phyloP scores from a whole-genome alignment of 2,888 invertebrate species.

The Oxytorus armatus region DNA sequence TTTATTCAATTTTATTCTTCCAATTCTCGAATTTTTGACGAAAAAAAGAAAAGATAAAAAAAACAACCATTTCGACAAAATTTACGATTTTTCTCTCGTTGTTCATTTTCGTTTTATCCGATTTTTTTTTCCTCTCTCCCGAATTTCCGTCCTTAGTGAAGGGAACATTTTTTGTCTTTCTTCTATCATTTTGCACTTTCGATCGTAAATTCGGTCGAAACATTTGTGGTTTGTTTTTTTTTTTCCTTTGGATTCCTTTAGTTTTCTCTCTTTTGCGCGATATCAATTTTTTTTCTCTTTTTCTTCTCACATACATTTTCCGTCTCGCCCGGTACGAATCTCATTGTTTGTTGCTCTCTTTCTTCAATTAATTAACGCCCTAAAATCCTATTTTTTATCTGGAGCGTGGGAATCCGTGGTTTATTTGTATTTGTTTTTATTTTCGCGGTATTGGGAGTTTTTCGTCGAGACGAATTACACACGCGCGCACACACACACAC shows the following conservation, averaged over 20 bases:
- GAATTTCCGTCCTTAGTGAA: too few species aligned
- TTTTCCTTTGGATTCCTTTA: background rate
- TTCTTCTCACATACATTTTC: background rate
- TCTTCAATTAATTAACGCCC: constrained; percentile 61
- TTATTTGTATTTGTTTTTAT: constrained; percentile 45
- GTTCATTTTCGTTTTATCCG: too few species aligned
- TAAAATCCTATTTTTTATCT: constrained; percentile 67
- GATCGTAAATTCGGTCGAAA: background rate
- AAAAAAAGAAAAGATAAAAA: too few species aligned
- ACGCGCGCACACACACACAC: too few species aligned
- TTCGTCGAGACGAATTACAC: constrained; percentile 75
- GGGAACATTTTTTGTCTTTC: background rate
- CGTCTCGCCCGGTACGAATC: constrained; percentile 1
- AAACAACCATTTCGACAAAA: constrained; percentile 19
- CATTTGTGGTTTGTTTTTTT: constrained; percentile 38
- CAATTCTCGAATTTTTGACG: constrained; percentile 38
- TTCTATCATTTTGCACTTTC: background rate
- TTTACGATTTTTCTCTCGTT: constrained; percentile 9
- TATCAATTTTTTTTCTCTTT: background rate
- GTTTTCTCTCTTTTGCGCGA: background rate
- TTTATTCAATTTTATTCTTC: constrained; percentile 31
- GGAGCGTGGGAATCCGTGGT: background rate
- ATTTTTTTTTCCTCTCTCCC: too few species aligned
- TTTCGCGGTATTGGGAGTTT: constrained; percentile 36
- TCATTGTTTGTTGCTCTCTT: constrained; percentile 26